A percentile compares a stretch with the other conserved stretches of the same genome.
These are phyloP conservation scores for Platycnemis pennipes DNA, from an alignment of 2,888 invertebrate genomes.

Conservation along the genomic window DNA sequence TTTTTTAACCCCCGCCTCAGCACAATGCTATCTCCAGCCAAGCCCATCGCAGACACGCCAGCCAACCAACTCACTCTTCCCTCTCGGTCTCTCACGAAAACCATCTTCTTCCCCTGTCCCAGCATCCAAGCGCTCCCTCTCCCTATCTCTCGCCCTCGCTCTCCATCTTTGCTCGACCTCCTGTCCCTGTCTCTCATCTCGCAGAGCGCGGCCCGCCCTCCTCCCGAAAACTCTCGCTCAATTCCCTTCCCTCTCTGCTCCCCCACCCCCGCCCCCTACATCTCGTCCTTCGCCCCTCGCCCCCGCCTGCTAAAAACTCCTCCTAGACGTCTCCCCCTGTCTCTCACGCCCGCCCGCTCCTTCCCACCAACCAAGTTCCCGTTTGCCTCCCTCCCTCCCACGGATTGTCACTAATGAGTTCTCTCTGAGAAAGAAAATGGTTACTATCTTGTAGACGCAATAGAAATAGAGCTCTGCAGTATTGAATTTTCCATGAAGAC, in stretches of 20 bases:
- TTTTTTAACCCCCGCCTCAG: not conserved
- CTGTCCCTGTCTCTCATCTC: slow-evolving; percentile 52
- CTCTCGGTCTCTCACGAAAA: not conserved
- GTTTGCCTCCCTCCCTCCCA: not conserved
- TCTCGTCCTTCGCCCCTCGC: not conserved
- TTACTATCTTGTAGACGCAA: not conserved
- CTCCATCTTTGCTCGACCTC: slow-evolving; percentile 30
- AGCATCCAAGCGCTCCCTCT: not conserved
- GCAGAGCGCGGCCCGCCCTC: not conserved
- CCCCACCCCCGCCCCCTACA: not conserved
- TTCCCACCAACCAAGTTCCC: slow-evolving; percentile 13
- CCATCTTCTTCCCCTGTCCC: not conserved
- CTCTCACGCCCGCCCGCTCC: not conserved
- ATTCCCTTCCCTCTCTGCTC: not conserved
- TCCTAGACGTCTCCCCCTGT: not conserved
- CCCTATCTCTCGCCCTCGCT: not conserved
- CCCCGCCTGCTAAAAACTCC: not conserved
- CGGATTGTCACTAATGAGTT: not conserved
- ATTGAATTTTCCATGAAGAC: no score
- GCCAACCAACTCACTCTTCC: not conserved
- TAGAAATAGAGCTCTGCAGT: not conserved
- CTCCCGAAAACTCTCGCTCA: not conserved
- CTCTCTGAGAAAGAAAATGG: slow-evolving; percentile 24
- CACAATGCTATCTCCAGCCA: slow-evolving; percentile 12
- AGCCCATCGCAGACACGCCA: not conserved